Percentiles rank a stretch among this genome's conserved stretches.
These are phyloP conservation scores for Psylliodes chrysocephalus DNA, from an alignment of 2,888 invertebrate genomes.

Conservation along the genomic window DNA sequence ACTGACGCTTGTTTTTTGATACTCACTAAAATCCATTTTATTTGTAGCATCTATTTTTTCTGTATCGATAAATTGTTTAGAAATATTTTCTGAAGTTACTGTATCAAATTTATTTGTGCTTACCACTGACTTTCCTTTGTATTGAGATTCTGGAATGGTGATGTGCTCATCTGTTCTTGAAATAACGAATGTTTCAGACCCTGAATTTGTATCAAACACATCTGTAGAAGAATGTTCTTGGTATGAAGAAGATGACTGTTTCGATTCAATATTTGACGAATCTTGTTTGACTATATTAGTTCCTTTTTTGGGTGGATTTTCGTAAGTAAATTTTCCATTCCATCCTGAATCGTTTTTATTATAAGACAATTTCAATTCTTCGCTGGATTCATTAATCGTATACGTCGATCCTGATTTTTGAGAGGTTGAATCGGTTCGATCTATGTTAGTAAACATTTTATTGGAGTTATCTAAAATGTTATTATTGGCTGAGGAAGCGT, in stretches of 20 bases:
- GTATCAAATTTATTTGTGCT: slow-evolving; percentile 29
- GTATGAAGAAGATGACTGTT: slow-evolving; percentile 63
- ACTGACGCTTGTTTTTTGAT: slow-evolving; percentile 26
- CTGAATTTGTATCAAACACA: slow-evolving; percentile 52
- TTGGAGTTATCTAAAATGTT: slow-evolving; percentile 41
- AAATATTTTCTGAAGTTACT: slow-evolving; percentile 38
- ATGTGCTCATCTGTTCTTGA: too few relatives aligned
- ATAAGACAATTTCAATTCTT: slow-evolving; percentile 58
- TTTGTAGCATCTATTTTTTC: slow-evolving; percentile 41
- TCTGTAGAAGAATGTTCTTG: slow-evolving; percentile 56
- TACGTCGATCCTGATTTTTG: slow-evolving; percentile 27
- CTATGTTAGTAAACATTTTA: slow-evolving; percentile 39
- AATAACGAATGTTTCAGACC: too few relatives aligned
- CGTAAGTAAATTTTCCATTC: slow-evolving; percentile 65
- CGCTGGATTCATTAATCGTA: slow-evolving; percentile 58
- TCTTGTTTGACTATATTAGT: slow-evolving; percentile 28
- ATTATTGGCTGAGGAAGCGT: slow-evolving; percentile 37
- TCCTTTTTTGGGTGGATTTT: slow-evolving; percentile 54
- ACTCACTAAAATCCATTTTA: slow-evolving; percentile 27
- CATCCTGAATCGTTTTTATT: slow-evolving; percentile 64
- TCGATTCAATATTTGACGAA: slow-evolving; percentile 45
- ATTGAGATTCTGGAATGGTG: too few relatives aligned
- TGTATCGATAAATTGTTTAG: slow-evolving; percentile 43
- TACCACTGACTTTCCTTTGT: too few relatives aligned
- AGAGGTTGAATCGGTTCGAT: slow-evolving; percentile 38